Base-by-base conservation (phyloP, 2,888 invertebrate genomes). In the Loripinus fragilis region DNA sequence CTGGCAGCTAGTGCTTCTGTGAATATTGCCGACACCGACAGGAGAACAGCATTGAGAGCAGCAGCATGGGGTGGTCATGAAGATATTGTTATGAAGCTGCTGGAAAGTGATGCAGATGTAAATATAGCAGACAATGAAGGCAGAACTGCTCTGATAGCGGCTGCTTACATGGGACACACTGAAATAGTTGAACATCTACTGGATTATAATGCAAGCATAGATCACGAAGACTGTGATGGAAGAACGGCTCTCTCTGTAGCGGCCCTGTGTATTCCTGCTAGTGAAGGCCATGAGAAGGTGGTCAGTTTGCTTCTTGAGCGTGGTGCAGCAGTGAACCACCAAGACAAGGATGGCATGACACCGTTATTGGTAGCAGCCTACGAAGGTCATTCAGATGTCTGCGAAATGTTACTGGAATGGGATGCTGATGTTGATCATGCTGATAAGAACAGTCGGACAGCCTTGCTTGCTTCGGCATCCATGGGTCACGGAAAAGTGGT, bases 391-490 rank as follows among this genome's bases (percentile, higher is more conserved):
- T 95, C 89, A n/a, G 91, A 91, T 52, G 91, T 93, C 5, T 93
- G 93, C 93, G 98, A 98, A 93, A 94, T 98, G 30, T 95, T 98
- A 0, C 94, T 98, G 68, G 98, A 98, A 92, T 97, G 96, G 91
- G 98, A 98, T 80, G 98, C 98, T 0, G 98, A 98, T 93, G 96
- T 97, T 0, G 98, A 98, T 93, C 96, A 97, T 77, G 95, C 97
- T 20, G 98, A 98, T 72, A 88, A 88, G 71, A 90, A 88, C 74
- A 90, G 91, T 33, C 87, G 93, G n/a, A 91, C 91, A 10, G 89
- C 92, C 0, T 83, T 94, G 48, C 88, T 93, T 74, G 92, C 92
- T 1, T 98, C 98, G 0, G 98, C 98, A 10, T 97, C 97, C 17
- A 98, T 98, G 94, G 98, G 98, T 0, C 98, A 98, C 94, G 96